Conservation (phyloP, 2,888 invertebrate species). For the Acleris literana region DNA sequence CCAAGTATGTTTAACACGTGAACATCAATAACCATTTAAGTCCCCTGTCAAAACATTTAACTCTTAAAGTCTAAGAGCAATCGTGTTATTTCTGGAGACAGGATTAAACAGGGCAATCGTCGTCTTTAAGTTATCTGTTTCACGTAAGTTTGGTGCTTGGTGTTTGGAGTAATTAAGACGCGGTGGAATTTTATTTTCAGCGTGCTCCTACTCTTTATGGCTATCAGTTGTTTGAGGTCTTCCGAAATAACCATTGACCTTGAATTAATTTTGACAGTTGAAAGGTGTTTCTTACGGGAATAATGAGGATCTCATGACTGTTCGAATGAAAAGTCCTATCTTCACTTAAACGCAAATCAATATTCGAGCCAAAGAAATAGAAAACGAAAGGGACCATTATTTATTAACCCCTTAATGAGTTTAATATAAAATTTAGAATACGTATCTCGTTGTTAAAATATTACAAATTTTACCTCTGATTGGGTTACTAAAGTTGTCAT, state of each 20-base stretch:
- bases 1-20: conserved; percentile 51
- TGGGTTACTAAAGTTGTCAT: neutral
- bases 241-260: no score
- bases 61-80: conserved; percentile 58
- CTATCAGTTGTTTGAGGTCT: neutral
- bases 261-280: no score
- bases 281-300: no score
- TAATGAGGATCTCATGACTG: no score
- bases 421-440: no score
- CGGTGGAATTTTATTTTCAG: neutral
- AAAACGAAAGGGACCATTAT: no score
- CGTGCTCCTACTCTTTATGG: neutral
- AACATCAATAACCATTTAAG: conserved; percentile 70
- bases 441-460: no score
- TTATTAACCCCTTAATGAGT: no score
- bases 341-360: no score
- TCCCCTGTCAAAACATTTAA: conserved; percentile 70
- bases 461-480: no score
- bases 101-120: conserved; percentile 39
- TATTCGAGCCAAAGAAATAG: no score
- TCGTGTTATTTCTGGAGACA: conserved; percentile 68
- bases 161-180: conserved; percentile 3
- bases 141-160: conserved; percentile 26
- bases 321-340: no score
- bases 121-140: conserved; percentile 27